Evolutionary conservation across 2,113 vertebrate genomes (phyloP), one percentile per base, ranked within the genome.

Genomic region (Paraplagusia blochii): DNA sequence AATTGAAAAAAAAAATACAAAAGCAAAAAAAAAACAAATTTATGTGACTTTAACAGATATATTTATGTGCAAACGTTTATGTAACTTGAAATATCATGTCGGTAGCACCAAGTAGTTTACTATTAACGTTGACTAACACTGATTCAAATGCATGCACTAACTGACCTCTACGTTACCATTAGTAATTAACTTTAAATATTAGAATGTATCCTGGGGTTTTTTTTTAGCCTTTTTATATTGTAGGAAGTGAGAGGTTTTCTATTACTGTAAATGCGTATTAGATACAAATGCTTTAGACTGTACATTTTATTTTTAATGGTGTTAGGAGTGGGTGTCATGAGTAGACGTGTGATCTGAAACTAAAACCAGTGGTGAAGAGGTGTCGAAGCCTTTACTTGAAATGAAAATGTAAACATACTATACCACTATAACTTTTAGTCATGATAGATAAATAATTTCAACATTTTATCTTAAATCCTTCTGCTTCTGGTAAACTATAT

Each of bases 121-220:
- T 10, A 16, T 15, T 18, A 11, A 13, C 38, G 18, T 53, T 7
- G 1, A 49, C 0, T 33, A 29, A 51, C 14, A 46, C 8, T 34
- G 10, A 55, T 5, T 17, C 13, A 38, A 11, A 19, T 63, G 53
- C 62, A 80, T 60, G 47, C 8, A 1, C 47, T 63, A 66, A 77
- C 18, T 29, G 8, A 3, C 11, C 5, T 40, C 1, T 2, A 22
- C 17, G 7, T 50, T 50, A 51, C 6, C 0, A 4, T 44, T 29
- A 17, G 9, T 8, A 10, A 29, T 15, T 9, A 63, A 56, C 1
- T 53, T 42, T 4, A 8, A 54, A 39, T 53, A 9, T 48, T 67
- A 1, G 17, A 39, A 50, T 58, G 12, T 2, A 4, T 29, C n/a
- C n/a, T n/a, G n/a, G n/a, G 22, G 22, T 29, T 29, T 29, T 29